phyloP scores from a whole-genome alignment of 2,113 vertebrate species.

The Oncorhynchus nerka region DNA sequence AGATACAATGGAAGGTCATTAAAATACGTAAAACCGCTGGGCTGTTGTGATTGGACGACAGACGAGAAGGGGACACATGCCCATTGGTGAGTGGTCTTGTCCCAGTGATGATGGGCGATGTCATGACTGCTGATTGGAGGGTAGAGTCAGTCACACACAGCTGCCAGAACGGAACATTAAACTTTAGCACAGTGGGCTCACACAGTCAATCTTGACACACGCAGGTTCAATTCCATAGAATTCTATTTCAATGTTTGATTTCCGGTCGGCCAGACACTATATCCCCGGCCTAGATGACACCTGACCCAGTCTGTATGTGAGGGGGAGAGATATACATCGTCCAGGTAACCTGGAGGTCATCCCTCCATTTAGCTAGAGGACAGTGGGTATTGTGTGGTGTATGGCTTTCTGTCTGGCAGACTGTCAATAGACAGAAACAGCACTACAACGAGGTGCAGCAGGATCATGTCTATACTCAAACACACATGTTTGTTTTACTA shows the following conservation, averaged over 20 bases:
- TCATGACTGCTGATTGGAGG: constrained; percentile 43
- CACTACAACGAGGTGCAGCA: background rate
- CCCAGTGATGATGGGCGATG: constrained; percentile 29
- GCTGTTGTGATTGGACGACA: constrained; percentile 41
- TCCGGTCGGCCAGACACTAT: background rate
- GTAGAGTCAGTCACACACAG: background rate
- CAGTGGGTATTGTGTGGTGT: background rate
- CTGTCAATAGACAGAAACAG: too few relatives aligned
- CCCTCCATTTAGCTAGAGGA: background rate
- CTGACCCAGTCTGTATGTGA: too few relatives aligned
- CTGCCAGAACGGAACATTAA: background rate
- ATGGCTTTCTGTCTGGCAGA: too few relatives aligned
- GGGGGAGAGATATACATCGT: too few relatives aligned
- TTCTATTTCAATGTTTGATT: too few relatives aligned
- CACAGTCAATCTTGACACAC: too few relatives aligned
- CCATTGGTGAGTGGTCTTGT: constrained; percentile 28
- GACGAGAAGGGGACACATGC: constrained; percentile 46
- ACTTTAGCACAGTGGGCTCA: background rate
- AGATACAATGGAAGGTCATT: too few relatives aligned
- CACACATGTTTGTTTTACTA: background rate
- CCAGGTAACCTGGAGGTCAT: background rate
- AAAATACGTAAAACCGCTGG: constrained; percentile 43
- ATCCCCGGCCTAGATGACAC: too few relatives aligned
- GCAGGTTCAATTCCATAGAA: too few relatives aligned
- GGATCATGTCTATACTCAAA: background rate